Evolutionary conservation across 1,140 invertebrate genomes (phyloP).

Genomic region (Schmidtea mediterranea): DNA sequence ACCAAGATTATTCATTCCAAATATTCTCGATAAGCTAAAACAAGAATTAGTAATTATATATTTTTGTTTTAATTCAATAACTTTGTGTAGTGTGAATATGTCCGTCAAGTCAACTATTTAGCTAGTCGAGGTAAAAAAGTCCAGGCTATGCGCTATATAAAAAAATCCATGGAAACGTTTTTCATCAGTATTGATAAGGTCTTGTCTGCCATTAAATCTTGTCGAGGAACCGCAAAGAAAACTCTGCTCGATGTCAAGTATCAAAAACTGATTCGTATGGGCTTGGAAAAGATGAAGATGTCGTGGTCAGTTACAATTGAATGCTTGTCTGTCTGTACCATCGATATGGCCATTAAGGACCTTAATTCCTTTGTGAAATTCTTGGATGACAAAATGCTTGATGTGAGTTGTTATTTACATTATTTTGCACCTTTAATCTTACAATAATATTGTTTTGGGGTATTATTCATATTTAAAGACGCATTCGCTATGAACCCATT

Average conservation of each 20-base stretch:
- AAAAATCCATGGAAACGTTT: background rate
- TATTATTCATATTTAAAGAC: no score
- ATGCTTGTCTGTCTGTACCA: background rate
- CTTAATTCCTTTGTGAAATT: background rate
- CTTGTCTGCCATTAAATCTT: background rate
- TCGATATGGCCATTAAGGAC: background rate
- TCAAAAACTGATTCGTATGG: background rate
- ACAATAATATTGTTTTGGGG: no score
- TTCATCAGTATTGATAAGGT: background rate
- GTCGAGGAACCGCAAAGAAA: background rate
- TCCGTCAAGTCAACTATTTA: no score
- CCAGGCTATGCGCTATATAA: no score
- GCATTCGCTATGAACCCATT: no score
- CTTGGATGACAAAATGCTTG: background rate
- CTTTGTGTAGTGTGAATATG: no score
- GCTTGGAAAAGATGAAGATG: slow-evolving; percentile 2
- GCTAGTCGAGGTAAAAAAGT: no score
- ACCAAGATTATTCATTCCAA: background rate
- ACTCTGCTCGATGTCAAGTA: background rate
- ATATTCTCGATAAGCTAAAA: slow-evolving; percentile 1
- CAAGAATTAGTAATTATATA: background rate
- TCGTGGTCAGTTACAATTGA: background rate
- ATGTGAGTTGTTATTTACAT: no score
- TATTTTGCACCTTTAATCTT: no score
- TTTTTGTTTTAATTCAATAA: background rate